Evolutionary conservation across 2,888 invertebrate species (phyloP), one percentile per base, ranked within the genome.

Genomic region (Drosophila paramelanica): DNA sequence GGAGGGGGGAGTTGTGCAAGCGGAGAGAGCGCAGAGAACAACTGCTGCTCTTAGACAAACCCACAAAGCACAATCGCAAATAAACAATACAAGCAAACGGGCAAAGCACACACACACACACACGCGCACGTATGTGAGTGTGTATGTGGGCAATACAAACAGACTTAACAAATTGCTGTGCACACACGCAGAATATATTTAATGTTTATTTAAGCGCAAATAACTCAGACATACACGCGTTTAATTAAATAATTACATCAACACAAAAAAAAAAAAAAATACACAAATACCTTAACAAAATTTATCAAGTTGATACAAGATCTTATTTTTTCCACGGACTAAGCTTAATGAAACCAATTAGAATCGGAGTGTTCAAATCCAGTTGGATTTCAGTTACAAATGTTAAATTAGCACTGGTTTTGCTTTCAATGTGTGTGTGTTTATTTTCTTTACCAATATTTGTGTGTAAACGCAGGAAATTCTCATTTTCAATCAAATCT

Each of bases 201-300:
- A 81, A 64, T 82, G 83, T 79, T 82, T 85, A 77, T 71, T 85
- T 80, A 76, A 79, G 78, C 82, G 68, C 78, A 80, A 81, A 84
- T 73, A 67, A 74, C 67, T 55, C 57, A 57, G 23, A 23, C 43
- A 43, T 13, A 41, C 20, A 56, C 20, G 56, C 61, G 66, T 68
- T 78, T 75, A 79, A 79, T 82, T 70, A 72, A 83, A 72, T 73
- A 76, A 84, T 79, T 82, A 73, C 77, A 77, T 61, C 51, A 66
- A 66, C 42, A 46, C 42, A 46, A 70, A 72, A 59, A 59, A 23
- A 33, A 43, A 42, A 56, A 43, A 38, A 17, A 41, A 41, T 33
- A 45, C 43, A 50, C 45, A 27, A 62, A 55, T 33, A 52, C 33
- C 43, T 38, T 45, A 31, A 17, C 17, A 25, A 14, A 17, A 14